Evolutionary conservation across 2,113 vertebrate genomes (phyloP).

Genomic region (Perccottus glenii): DNA sequence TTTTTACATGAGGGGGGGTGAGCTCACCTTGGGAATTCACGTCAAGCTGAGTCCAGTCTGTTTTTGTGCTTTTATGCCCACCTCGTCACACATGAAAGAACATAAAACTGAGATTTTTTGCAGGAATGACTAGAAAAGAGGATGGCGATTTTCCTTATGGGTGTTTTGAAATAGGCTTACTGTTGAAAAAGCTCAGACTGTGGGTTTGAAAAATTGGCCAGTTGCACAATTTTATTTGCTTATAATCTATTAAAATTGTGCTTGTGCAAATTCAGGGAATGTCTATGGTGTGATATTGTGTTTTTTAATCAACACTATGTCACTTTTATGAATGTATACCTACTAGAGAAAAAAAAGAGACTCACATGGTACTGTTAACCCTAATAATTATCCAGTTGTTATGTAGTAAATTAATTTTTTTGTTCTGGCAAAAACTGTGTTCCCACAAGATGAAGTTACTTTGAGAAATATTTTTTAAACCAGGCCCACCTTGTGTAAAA

Average conservation of each 20-base stretch:
- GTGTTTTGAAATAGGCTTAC: constrained; percentile 44
- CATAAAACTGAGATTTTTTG: constrained; percentile 40
- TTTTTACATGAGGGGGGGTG: constrained; percentile 47
- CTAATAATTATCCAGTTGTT: too few relatives aligned
- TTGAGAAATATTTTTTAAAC: too few relatives aligned
- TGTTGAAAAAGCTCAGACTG: constrained; percentile 21
- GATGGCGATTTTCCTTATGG: constrained; percentile 31
- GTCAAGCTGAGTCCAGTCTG: constrained; percentile 59
- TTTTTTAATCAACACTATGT: too few relatives aligned
- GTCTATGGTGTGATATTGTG: too few relatives aligned
- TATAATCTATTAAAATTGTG: not conserved
- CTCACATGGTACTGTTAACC: too few relatives aligned
- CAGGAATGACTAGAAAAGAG: constrained; percentile 2
- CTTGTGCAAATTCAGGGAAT: not conserved
- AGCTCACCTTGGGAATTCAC: constrained; percentile 60
- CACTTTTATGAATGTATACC: too few relatives aligned
- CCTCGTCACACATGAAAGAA: constrained; percentile 59
- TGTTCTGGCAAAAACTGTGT: too few relatives aligned
- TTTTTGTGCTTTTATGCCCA: constrained; percentile 44
- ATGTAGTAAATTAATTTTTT: too few relatives aligned
- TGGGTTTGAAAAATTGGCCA: not conserved
- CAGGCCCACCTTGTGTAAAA: too few relatives aligned
- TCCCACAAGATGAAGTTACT: too few relatives aligned
- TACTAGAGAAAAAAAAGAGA: too few relatives aligned
- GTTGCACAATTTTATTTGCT: not conserved